phyloP scores from a whole-genome alignment of 2,113 vertebrate species.

The Phrynosoma blainvillii region DNA sequence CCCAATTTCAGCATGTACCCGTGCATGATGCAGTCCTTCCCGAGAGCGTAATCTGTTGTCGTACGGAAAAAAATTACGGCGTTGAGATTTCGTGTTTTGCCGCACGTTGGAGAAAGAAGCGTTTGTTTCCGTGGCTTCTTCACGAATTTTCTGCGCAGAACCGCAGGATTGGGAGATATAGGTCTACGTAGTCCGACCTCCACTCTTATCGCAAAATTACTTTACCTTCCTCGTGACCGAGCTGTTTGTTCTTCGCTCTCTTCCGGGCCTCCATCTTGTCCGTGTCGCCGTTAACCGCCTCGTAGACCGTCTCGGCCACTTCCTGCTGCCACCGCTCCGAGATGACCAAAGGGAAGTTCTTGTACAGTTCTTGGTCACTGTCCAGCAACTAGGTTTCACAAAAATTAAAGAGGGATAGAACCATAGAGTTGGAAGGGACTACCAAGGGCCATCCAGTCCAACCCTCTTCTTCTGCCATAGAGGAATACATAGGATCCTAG shows the following conservation, averaged over 20 bases:
- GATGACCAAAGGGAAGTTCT: slow-evolving; percentile 98
- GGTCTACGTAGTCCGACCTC: neutral
- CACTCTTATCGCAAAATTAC: too few species aligned
- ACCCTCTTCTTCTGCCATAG: too few species aligned
- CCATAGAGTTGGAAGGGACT: too few species aligned
- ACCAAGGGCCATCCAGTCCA: too few species aligned
- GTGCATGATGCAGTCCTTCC: slow-evolving; percentile 97
- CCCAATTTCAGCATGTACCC: slow-evolving; percentile 96
- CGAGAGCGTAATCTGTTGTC: slow-evolving; percentile 89
- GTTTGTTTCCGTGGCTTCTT: too few species aligned
- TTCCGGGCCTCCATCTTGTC: slow-evolving; percentile 96
- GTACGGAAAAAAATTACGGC: accelerated
- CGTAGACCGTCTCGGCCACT: slow-evolving; percentile 95
- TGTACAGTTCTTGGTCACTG: slow-evolving; percentile 97
- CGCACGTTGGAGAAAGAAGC: too few species aligned
- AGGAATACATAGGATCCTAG: too few species aligned
- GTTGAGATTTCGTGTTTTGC: too few species aligned
- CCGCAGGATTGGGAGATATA: neutral
- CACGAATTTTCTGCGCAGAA: neutral
- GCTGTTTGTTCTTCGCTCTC: slow-evolving; percentile 96
- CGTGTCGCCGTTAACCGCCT: slow-evolving; percentile 93
- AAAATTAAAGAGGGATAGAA: slow-evolving; percentile 14
- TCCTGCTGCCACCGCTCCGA: slow-evolving; percentile 99
- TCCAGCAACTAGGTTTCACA: slow-evolving; percentile 85
- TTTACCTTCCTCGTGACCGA: slow-evolving; percentile 95